phyloP scores from a whole-genome alignment of 2,113 vertebrate species.

The Boleophthalmus pectinirostris region DNA sequence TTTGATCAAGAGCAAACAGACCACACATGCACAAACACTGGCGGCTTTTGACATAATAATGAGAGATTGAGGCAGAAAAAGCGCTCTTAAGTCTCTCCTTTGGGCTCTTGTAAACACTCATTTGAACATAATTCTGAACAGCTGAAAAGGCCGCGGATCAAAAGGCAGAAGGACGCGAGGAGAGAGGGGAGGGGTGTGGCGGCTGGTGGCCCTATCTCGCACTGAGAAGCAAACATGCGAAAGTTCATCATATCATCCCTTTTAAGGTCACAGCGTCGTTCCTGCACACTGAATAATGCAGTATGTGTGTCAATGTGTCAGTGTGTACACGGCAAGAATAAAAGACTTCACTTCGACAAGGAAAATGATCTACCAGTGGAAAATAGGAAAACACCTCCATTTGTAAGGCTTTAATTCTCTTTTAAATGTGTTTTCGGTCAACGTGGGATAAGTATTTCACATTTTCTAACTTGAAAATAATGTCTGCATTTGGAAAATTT shows the following conservation, averaged over 20 bases:
- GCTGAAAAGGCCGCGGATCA: constrained; percentile 66
- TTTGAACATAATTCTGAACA: constrained; percentile 76
- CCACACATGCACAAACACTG: constrained; percentile 46
- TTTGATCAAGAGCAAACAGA: constrained; percentile 47
- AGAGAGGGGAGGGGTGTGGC: not conserved
- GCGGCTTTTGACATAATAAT: constrained; percentile 73
- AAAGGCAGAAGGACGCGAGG: constrained; percentile 49
- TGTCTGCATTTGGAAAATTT: no score
- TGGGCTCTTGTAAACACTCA: constrained; percentile 78
- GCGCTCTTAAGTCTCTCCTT: constrained; percentile 62
- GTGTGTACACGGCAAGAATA: not conserved
- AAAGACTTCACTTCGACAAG: no score
- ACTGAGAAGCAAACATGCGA: constrained; percentile 54
- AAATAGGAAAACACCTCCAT: no score
- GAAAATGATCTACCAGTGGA: no score
- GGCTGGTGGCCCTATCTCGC: constrained; percentile 49
- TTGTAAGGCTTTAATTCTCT: no score
- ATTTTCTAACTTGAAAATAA: no score
- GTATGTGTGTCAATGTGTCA: constrained; percentile 19
- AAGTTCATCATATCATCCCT: constrained; percentile 70
- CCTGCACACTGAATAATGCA: constrained; percentile 28
- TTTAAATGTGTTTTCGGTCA: no score
- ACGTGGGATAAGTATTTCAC: no score
- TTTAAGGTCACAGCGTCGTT: constrained; percentile 61
- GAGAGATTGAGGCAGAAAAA: constrained; percentile 49